Conservation (phyloP, 2,113 vertebrate genomes). For the Orcinus orca region DNA sequence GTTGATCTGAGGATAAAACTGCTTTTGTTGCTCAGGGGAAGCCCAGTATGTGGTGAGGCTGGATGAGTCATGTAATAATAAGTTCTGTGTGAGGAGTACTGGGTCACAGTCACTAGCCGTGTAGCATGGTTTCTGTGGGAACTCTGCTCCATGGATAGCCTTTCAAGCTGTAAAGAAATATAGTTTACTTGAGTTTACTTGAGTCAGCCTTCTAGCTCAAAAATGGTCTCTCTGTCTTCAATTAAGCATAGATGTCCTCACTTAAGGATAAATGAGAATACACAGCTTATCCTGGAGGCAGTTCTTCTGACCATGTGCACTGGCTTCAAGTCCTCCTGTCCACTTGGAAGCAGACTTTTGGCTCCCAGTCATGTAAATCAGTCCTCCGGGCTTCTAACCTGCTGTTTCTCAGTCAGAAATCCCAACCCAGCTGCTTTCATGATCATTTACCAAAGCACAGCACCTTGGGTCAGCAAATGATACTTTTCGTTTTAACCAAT, state of each 20-base stretch:
- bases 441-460: slow-evolving; percentile 15
- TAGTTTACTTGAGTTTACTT: neutral
- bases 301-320: slow-evolving; percentile 50
- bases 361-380: neutral
- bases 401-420: slow-evolving; percentile 32
- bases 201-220: slow-evolving; percentile 43
- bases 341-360: slow-evolving; percentile 40
- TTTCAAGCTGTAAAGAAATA: neutral
- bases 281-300: slow-evolving; percentile 1
- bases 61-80: neutral
- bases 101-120: neutral
- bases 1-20: neutral
- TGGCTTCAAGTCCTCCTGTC: slow-evolving; percentile 32
- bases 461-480: slow-evolving; percentile 13
- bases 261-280: slow-evolving; percentile 42
- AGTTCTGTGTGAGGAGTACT: neutral
- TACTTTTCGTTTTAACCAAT: neutral
- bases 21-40: neutral
- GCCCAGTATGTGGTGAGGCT: neutral
- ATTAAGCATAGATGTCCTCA: slow-evolving; percentile 49
- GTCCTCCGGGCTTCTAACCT: slow-evolving; percentile 47
- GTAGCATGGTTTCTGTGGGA: neutral
- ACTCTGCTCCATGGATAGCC: neutral
- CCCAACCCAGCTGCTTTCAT: slow-evolving; percentile 36
- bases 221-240: slow-evolving; percentile 39